phyloP scores from a whole-genome alignment of 2,888 invertebrate species.

The Dryobotodes eremita region DNA sequence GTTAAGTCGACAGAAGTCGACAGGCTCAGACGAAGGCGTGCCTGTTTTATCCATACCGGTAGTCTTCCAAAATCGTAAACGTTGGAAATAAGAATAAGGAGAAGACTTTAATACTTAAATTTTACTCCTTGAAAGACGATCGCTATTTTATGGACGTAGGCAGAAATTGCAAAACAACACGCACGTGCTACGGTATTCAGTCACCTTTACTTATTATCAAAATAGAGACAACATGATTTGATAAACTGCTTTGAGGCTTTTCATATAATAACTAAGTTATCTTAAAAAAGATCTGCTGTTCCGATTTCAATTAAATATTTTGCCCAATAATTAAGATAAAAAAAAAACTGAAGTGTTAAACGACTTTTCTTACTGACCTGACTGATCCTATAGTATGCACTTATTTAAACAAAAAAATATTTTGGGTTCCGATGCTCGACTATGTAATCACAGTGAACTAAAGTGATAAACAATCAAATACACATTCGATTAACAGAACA shows the following conservation, averaged over 20 bases:
- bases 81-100: neutral
- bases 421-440: neutral
- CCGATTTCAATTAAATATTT: neutral
- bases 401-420: neutral
- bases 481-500: constrained; percentile 33
- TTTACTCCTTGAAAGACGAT: neutral
- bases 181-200: neutral
- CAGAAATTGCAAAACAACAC: neutral
- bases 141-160: neutral
- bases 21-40: too few species aligned
- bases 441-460: neutral
- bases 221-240: neutral
- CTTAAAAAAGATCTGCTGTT: neutral
- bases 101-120: neutral
- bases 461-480: constrained; percentile 37
- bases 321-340: neutral
- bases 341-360: neutral
- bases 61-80: neutral
- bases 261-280: neutral
- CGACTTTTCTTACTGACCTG: neutral
- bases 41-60: too few species aligned
- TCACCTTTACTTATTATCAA: too few species aligned
- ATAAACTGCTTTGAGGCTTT: neutral
- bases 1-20: too few species aligned
- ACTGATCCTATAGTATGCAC: neutral